Evolutionary conservation across 2,113 vertebrate genomes (phyloP).

Genomic region (Aspidoscelis tigris): DNA sequence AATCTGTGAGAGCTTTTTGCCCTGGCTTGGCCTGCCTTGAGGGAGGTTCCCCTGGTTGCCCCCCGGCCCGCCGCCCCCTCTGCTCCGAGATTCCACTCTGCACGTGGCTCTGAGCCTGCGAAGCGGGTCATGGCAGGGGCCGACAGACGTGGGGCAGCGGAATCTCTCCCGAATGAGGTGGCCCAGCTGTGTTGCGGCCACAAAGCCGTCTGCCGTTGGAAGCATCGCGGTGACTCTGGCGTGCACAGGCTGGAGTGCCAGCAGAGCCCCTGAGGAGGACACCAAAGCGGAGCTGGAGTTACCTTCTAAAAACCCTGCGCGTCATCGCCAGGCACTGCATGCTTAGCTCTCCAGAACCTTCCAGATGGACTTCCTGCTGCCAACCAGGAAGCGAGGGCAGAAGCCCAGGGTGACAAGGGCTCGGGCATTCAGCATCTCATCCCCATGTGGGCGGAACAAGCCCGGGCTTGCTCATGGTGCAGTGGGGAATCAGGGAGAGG

Average conservation of each 20-base stretch:
- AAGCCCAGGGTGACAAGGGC: too few species aligned
- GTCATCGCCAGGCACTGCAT: too few species aligned
- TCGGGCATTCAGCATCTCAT: too few species aligned
- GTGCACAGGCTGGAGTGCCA: conserved; percentile 78
- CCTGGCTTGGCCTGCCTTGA: not conserved
- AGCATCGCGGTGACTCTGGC: conserved; percentile 71
- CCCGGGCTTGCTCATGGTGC: not conserved
- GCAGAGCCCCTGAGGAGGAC: conserved; percentile 71
- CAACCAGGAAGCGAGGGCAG: too few species aligned
- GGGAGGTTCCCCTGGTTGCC: not conserved
- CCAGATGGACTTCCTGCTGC: too few species aligned
- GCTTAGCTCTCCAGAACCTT: too few species aligned
- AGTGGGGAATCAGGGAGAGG: too few species aligned
- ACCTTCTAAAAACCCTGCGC: not conserved
- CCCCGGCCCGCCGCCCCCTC: not conserved
- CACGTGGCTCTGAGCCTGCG: conserved; percentile 70
- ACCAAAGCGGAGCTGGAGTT: not conserved
- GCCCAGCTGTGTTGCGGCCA: conserved; percentile 72
- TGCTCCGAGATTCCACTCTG: conserved; percentile 70
- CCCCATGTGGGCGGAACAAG: too few species aligned
- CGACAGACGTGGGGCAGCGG: conserved; percentile 63
- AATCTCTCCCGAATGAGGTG: conserved; percentile 75
- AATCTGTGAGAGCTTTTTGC: conserved; percentile 13
- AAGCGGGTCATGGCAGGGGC: conserved; percentile 70
- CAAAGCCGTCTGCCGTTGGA: conserved; percentile 75